Evolutionary conservation across 2,797 vertebrate species (phyloP).

Genomic region (Phataginus tetradactyla): DNA sequence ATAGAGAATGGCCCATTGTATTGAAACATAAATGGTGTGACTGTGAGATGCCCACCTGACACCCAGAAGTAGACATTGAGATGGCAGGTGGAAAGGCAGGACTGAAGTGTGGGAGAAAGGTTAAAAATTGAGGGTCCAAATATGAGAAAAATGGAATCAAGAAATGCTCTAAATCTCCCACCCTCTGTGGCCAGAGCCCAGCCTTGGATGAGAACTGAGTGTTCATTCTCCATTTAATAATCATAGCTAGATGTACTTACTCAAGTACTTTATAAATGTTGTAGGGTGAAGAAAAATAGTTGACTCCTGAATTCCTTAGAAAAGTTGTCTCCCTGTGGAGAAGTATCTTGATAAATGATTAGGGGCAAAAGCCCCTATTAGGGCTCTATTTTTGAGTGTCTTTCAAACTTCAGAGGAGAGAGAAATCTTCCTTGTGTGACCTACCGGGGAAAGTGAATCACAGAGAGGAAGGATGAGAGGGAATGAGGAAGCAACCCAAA

Average conservation of each 20-base stretch:
- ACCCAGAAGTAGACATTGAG: background rate
- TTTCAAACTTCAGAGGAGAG: slow-evolving; percentile 10
- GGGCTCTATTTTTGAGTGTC: background rate
- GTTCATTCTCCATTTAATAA: background rate
- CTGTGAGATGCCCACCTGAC: background rate
- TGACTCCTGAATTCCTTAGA: slow-evolving; percentile 14
- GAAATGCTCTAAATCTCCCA: background rate
- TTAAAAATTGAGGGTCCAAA: background rate
- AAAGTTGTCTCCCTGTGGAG: background rate
- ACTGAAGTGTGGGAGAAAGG: background rate
- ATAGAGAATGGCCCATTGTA: background rate
- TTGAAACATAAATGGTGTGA: background rate
- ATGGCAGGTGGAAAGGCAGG: background rate
- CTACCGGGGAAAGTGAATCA: background rate
- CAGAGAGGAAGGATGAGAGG: background rate
- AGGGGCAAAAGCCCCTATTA: background rate
- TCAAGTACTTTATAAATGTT: slow-evolving; percentile 13
- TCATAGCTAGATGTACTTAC: background rate
- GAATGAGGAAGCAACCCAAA: fast-evolving
- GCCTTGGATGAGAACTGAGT: background rate
- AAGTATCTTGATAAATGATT: background rate
- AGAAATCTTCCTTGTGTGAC: background rate
- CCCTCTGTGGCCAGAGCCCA: background rate
- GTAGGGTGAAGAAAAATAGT: background rate
- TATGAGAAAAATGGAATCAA: background rate